Evolutionary conservation across 2,797 vertebrate genomes (phyloP), one percentile per base, ranked within the genome.

Genomic region (Pseudochirops cupreus): DNA sequence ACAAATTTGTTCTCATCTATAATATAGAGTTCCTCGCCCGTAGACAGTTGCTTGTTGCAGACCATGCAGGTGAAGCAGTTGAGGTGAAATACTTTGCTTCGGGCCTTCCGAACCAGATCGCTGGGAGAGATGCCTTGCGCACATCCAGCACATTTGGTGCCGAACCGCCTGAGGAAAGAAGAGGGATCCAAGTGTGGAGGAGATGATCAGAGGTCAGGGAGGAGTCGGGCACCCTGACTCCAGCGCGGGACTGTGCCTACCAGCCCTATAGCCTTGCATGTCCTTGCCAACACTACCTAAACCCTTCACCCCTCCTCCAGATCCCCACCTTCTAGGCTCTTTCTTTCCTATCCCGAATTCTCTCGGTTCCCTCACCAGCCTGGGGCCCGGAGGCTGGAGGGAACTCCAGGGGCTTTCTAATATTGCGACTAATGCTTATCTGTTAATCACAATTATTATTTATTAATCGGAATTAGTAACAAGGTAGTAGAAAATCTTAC

Each of bases 51-150:
- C 98, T 99, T 99, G 99, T 99, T 99, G 97, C 99, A 99, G 95
- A 99, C 99, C 99, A 99, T 99, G 98, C 99, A 99, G 95, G 99
- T 99, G 98, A 99, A 99, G 98, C 99, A 99, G 99, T 99, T 99
- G 97, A 99, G 99, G 96, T 99, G 99, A 93, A 99, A 99, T 96
- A 99, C 99, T 98, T 99, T 99, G 98, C 99, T 99, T 96, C 99
- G 99, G 5, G 99, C 99, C 98, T 99, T 99, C 50, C 99, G 99
- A 92, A 99, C 99, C 96, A 99, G 98, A 98, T 99, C 99, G 90
- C 99, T 99, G 4, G 99, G 99, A 0, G 99, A 99, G 98, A 99
- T 99, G 62, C 99, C 99, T 97, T 99, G 99, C 24, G 99, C 99
- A 10, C 99, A 99, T 91, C 99, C 99, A 0, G 99, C 99, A 94